Base-by-base conservation (phyloP, 2,797 vertebrate species). In the Apogon hyalosoma region DNA sequence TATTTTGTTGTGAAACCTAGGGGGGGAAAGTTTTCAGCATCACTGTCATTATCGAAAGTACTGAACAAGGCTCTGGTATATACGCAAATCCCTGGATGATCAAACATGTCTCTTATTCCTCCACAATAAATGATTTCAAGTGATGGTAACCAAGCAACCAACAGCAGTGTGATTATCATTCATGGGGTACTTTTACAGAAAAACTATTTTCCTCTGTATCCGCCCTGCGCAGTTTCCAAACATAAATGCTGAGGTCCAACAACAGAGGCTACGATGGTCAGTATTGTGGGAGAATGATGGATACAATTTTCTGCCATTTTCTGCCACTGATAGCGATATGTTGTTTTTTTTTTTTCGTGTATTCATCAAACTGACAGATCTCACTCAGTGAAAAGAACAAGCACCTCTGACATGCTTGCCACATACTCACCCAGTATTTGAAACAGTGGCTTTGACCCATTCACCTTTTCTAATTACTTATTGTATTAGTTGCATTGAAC, bases 141-240 rank as follows among this genome's bases (percentile, higher is more conserved):
- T 65, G 70, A 61, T 7, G 6, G 82, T 83, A 84, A 75, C 82
- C 53, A 79, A 63, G 84, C 83, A 88, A 86, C 84, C 19, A 1
- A 63, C 13, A 2, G 24, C 66, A 56, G 49, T 40, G 13, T 74
- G 62, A 80, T 84, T 77, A 67, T 67, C 54, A 83, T 82, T 83
- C 69, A 80, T 82, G 77, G 43, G 53, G 47, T 77, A 65, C 59
- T 78, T 80, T 83, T 66, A 50, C 57, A 52, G 53, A 57, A 69
- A 79, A 79, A 81, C 65, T 21, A 51, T 75, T 82, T 80, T 54
- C 39, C 65, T 55, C 6, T 0, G 53, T 46, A 54, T 16, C 41
- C 8, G 1, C 11, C 57, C 28, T 11, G 16, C 51, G 61, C 45
- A 11, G 24, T 60, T 55, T 58, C 31, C 51, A 67, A 73, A 74